Conservation (phyloP, 2,888 invertebrate genomes). For the Pemphredon lugubris region DNA sequence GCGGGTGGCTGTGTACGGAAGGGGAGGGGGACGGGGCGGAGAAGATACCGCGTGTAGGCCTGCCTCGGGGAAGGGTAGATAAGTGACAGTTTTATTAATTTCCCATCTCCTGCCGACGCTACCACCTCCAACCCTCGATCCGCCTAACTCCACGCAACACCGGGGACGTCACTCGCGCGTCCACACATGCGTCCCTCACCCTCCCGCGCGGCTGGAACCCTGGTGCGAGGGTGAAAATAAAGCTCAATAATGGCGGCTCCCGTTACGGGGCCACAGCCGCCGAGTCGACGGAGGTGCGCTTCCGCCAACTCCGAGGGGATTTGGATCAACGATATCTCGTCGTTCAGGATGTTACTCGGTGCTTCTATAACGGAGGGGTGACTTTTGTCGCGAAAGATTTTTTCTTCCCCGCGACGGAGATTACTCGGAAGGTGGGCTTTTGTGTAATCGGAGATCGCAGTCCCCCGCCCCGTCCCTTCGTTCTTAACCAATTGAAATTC, state of each 20-base stretch:
- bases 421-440: slow-evolving; percentile 39
- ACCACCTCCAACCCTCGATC: slow-evolving; percentile 54
- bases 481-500: too few relatives aligned
- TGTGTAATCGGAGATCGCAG: too few relatives aligned
- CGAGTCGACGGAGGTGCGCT: slow-evolving; percentile 20
- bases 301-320: slow-evolving; percentile 34
- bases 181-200: slow-evolving; percentile 43
- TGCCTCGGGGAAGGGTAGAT: slow-evolving; percentile 80
- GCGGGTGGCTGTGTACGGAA: slow-evolving; percentile 15
- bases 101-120: slow-evolving; percentile 82
- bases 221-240: slow-evolving; percentile 64
- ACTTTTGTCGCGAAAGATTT: slow-evolving; percentile 3
- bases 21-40: slow-evolving; percentile 34
- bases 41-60: slow-evolving; percentile 60
- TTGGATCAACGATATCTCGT: slow-evolving; percentile 47
- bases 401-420: slow-evolving; percentile 19
- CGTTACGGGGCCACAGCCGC: slow-evolving; percentile 43
- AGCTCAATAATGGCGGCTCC: slow-evolving; percentile 73
- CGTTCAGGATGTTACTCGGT: slow-evolving; percentile 24
- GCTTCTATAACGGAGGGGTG: slow-evolving; percentile 18
- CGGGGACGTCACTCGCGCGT: slow-evolving; percentile 57
- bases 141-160: slow-evolving; percentile 57
- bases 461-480: too few relatives aligned
- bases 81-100: slow-evolving; percentile 91
- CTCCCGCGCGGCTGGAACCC: slow-evolving; percentile 34